Evolutionary conservation across 2,797 vertebrate species (phyloP).

Genomic region (Percopsis omiscomaycus): DNA sequence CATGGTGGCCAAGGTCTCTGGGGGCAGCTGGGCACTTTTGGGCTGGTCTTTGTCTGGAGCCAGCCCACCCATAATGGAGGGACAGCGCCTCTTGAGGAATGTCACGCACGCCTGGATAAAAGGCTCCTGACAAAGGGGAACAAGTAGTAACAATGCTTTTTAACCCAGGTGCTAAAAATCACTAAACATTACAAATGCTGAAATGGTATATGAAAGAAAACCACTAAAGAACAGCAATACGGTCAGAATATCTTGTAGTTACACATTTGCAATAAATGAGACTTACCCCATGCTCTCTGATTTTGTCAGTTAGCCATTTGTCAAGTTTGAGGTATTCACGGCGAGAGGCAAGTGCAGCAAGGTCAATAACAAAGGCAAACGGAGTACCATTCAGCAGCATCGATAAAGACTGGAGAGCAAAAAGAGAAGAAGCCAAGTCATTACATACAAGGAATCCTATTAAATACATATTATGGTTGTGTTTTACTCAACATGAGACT

Average conservation of each 20-base stretch:
- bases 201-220: not conserved
- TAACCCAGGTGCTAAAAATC: too few relatives aligned
- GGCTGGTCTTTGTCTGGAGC: conserved; percentile 98
- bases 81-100: conserved; percentile 97
- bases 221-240: not conserved
- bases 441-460: not conserved
- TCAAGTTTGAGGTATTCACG: conserved; percentile 99
- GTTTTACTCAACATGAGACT: not conserved
- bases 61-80: conserved; percentile 97
- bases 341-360: conserved; percentile 99
- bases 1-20: conserved; percentile 97
- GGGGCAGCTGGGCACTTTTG: conserved; percentile 97
- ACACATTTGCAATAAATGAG: not conserved
- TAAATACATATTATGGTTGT: not conserved
- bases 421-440: conserved; percentile 10
- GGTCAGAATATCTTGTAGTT: not conserved
- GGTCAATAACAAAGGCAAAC: conserved; percentile 99
- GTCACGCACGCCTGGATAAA: conserved; percentile 99
- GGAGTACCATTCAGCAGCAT: conserved; percentile 99
- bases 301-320: conserved; percentile 99
- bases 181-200: conserved; percentile 3
- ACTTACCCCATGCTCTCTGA: conserved; percentile 97
- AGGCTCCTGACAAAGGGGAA: conserved; percentile 82
- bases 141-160: not conserved
- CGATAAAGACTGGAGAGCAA: conserved; percentile 87